Percentiles rank a stretch among this genome's conserved stretches.
phyloP scores from a whole-genome alignment of 2,888 invertebrate genomes.

The Philopedon plagiatum region DNA sequence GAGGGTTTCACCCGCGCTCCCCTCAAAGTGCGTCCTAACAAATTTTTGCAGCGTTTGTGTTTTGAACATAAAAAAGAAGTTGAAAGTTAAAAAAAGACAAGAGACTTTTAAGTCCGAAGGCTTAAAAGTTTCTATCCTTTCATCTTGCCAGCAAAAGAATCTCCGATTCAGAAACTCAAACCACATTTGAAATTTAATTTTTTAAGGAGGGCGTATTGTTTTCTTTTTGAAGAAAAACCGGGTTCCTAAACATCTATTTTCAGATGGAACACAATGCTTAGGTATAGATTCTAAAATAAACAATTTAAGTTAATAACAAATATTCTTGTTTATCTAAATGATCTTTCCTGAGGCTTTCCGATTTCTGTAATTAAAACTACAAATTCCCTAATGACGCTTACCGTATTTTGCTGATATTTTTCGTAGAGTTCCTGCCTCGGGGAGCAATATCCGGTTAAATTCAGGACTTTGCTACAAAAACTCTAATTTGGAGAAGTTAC shows the following conservation, averaged over 20 bases:
- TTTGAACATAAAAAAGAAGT: neutral
- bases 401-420: conserved; percentile 2
- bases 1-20: neutral
- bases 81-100: neutral
- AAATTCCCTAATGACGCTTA: conserved; percentile 9
- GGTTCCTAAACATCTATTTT: too few relatives aligned
- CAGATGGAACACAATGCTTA: too few relatives aligned
- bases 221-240: too few relatives aligned
- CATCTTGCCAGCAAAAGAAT: neutral
- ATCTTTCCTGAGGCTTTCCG: neutral
- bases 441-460: conserved; percentile 20
- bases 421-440: neutral
- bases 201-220: neutral
- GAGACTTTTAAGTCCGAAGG: neutral
- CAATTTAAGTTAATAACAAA: too few relatives aligned
- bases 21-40: neutral
- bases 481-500: conserved; percentile 25
- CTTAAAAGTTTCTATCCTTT: neutral
- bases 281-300: too few relatives aligned
- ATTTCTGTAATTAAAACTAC: conserved; percentile 15
- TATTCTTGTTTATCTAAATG: too few relatives aligned
- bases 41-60: neutral
- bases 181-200: neutral
- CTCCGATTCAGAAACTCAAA: neutral
- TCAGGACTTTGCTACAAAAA: conserved; percentile 19